Evolutionary conservation across 2,113 vertebrate genomes (phyloP).

Genomic region (Pollimyrus isidori): DNA sequence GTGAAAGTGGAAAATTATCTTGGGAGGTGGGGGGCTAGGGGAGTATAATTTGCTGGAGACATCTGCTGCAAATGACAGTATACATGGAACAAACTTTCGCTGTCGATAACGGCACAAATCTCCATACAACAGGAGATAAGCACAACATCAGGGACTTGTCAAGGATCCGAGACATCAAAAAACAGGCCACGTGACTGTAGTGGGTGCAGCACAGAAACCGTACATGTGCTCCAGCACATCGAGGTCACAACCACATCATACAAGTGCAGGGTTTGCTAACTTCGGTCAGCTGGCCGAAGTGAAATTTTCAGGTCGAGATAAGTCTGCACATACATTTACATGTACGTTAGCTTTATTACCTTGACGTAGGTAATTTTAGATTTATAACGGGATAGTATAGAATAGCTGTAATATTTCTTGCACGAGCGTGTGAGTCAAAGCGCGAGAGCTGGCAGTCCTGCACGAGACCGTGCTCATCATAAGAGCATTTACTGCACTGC

Average conservation of each 20-base stretch:
- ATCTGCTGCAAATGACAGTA: constrained; percentile 45
- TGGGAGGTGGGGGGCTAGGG: not conserved
- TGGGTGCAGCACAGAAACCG: not conserved
- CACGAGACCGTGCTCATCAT: not conserved
- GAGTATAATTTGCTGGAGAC: constrained; percentile 21
- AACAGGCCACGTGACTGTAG: not conserved
- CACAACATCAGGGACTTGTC: too few relatives aligned
- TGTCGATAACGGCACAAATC: not conserved
- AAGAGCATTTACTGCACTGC: not conserved
- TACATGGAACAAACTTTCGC: constrained; percentile 31
- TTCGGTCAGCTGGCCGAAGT: not conserved
- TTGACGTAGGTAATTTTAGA: not conserved
- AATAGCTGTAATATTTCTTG: not conserved
- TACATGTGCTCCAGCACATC: not conserved
- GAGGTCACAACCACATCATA: not conserved
- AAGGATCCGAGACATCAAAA: not conserved
- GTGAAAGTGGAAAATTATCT: not conserved
- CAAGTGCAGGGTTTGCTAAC: not conserved
- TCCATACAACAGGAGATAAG: not conserved
- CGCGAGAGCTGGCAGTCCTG: not conserved
- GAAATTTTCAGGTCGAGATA: not conserved
- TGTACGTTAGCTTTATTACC: not conserved
- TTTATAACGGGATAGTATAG: not conserved
- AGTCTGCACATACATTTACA: not conserved
- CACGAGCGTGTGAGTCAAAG: not conserved